phyloP scores from a whole-genome alignment of 1,140 invertebrate species.

The Trachelipus rathkii region DNA sequence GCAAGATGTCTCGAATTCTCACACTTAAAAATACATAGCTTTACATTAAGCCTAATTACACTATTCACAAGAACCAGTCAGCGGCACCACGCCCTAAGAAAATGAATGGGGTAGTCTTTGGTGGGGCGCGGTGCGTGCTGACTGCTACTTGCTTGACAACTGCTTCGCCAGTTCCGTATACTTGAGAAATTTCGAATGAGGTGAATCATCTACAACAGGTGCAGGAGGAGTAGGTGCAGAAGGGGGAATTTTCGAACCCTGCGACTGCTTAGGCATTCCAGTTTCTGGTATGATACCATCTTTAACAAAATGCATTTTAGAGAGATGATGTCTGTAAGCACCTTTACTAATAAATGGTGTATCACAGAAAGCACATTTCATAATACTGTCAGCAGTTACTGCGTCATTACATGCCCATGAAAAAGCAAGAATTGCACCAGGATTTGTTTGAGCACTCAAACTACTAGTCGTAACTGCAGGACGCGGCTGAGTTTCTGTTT shows the following conservation, averaged over 20 bases:
- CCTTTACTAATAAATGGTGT: conserved; percentile 94
- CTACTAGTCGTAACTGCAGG: conserved; percentile 48
- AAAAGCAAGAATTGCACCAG: conserved; percentile 79
- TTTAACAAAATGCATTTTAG: conserved; percentile 95
- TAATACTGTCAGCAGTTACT: conserved; percentile 65
- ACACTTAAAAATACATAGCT: background rate
- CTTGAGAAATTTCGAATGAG: conserved; percentile 93
- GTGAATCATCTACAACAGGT: conserved; percentile 70
- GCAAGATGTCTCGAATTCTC: conserved; percentile 1
- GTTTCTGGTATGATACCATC: conserved; percentile 73
- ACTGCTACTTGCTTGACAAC: conserved; percentile 80
- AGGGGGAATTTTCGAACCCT: conserved; percentile 48
- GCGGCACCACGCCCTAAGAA: conserved; percentile 3
- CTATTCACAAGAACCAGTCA: conserved; percentile 1
- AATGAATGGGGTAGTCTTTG: conserved; percentile 6
- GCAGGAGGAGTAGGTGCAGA: conserved; percentile 46
- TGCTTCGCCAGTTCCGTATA: conserved; percentile 94
- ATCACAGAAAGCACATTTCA: conserved; percentile 95
- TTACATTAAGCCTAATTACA: background rate
- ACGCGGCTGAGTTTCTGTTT: conserved; percentile 68
- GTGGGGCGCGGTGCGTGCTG: background rate
- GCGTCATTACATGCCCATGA: conserved; percentile 91
- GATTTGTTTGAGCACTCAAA: conserved; percentile 52
- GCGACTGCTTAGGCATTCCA: conserved; percentile 54
- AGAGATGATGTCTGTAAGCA: conserved; percentile 90